Conservation (phyloP, 1,140 invertebrate genomes). For the Zophobas atratus region DNA sequence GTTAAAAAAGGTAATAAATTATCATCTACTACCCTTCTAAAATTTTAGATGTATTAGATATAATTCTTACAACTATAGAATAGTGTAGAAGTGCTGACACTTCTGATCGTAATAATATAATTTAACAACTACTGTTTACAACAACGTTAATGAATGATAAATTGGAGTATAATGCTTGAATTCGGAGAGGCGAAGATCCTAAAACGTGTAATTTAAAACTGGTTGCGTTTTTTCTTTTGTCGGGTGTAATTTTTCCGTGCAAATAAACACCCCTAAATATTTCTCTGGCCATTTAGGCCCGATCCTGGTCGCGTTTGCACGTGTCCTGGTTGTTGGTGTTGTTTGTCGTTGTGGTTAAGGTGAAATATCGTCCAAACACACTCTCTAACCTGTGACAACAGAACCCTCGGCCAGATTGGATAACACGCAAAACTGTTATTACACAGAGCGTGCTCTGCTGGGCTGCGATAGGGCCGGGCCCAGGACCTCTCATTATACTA, state of each 20-base stretch:
- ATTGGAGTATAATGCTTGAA: too few relatives aligned
- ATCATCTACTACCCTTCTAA: too few relatives aligned
- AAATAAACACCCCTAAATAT: background rate
- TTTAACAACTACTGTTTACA: too few relatives aligned
- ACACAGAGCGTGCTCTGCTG: conserved; percentile 48
- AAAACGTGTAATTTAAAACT: too few relatives aligned
- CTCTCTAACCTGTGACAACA: conserved; percentile 57
- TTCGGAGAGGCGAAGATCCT: too few relatives aligned
- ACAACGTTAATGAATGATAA: too few relatives aligned
- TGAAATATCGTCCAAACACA: conserved; percentile 55
- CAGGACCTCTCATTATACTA: conserved; percentile 56
- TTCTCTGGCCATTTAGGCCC: background rate
- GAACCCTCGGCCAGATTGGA: conserved; percentile 55
- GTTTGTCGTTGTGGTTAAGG: conserved; percentile 45
- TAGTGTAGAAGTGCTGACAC: too few relatives aligned
- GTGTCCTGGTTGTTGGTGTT: conserved; percentile 51
- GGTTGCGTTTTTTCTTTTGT: background rate
- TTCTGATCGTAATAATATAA: too few relatives aligned
- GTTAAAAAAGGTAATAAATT: too few relatives aligned
- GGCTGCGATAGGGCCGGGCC: conserved; percentile 38
- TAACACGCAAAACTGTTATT: conserved; percentile 59
- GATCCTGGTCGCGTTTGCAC: conserved; percentile 6
- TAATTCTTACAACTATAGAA: too few relatives aligned
- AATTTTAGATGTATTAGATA: too few relatives aligned
- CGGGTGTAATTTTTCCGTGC: background rate